Evolutionary conservation across 2,888 invertebrate species (phyloP), one percentile per base, ranked within the genome.

Genomic region (Tanypteryx hageni): DNA sequence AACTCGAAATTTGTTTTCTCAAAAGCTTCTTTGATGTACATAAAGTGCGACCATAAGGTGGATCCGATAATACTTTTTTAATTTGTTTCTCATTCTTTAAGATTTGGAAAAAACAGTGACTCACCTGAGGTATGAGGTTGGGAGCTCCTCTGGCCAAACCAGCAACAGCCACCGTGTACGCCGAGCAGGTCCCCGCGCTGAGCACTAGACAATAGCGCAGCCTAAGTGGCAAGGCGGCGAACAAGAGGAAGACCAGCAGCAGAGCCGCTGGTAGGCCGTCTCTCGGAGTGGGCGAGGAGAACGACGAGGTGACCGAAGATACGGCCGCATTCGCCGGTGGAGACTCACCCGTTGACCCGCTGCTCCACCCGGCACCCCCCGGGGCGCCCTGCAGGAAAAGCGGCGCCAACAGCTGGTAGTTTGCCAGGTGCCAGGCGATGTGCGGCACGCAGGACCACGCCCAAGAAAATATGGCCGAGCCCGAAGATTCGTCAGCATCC

Each of bases 181-280:
- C 95, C 58, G 96, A 95, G 93, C 96, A 96, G 18, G 97, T 96
- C 92, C 96, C 96, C 31, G 96, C 94, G 86, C 97, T 97, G 93
- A 97, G 95, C 89, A 96, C 95, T 81, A 96, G 95, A 94, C 97
- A 96, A 93, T 96, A 96, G 83, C 96, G 95, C 81, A 97, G 95
- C 92, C 97, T 96, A 92, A 98, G 95, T 0, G 98, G 98, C 93
- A 98, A 95, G 22, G 97, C 97, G 92, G 97, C 97, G 95, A 97
- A 97, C 91, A 97, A 96, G 91, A 97, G 95, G 94, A 97, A 98
- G 94, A 97, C 96, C 94, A 97, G 95, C 91, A 98, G 95, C 93
- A 98, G 95, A 57, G 97, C 96, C 97, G 97, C 97, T 59, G 97
- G 97, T 27, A 97, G 95, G 92, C 96, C 96, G 94, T 97, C 97